A percentile compares a stretch with the other conserved stretches of the same genome.
Conservation (phyloP, 2,888 invertebrate species). For the Rhaphigaster nebulosa region DNA sequence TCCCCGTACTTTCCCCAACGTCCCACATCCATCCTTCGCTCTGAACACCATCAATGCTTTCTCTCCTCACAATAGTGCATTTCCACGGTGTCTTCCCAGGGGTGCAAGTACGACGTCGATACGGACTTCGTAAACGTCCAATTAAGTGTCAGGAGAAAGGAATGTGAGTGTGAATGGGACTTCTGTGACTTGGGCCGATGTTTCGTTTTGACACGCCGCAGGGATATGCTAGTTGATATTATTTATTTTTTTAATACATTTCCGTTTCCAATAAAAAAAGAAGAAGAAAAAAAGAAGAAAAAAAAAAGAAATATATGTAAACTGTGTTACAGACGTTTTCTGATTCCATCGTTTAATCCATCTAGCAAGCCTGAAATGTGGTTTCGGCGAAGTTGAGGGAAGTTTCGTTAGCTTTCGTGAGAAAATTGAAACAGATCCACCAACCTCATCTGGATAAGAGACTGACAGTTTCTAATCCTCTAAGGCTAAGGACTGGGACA, state of each 20-base stretch:
- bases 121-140: not conserved
- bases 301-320: too few relatives aligned
- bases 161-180: not conserved
- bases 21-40: conserved; percentile 7
- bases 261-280: not conserved
- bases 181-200: not conserved
- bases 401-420: too few relatives aligned
- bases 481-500: too few relatives aligned
- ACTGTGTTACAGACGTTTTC: too few relatives aligned
- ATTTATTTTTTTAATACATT: not conserved
- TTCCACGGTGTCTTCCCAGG: conserved; percentile 25
- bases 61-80: not conserved
- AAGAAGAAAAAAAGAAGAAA: not conserved
- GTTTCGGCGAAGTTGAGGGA: too few relatives aligned
- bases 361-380: too few relatives aligned
- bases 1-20: conserved; percentile 30
- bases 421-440: too few relatives aligned
- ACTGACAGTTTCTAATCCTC: too few relatives aligned
- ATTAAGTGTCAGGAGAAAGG: not conserved
- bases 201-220: not conserved
- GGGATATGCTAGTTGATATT: not conserved
- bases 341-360: too few relatives aligned
- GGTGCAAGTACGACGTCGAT: not conserved
- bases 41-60: not conserved
- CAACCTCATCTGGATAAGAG: too few relatives aligned